phyloP scores from a whole-genome alignment of 2,888 invertebrate species.

The Nymphalis c-album region DNA sequence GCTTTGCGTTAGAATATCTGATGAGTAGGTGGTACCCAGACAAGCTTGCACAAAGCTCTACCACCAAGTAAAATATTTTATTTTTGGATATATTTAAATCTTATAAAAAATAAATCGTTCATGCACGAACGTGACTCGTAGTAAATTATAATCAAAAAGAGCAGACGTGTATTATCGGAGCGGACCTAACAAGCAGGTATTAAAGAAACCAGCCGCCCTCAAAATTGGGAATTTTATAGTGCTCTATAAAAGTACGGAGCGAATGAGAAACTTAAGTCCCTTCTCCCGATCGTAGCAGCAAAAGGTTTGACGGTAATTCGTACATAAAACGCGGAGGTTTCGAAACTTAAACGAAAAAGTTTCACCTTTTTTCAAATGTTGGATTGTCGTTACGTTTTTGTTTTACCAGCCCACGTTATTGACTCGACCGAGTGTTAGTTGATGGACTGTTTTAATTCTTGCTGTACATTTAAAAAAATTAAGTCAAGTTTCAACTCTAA shows the following conservation, averaged over 20 bases:
- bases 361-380: constrained; percentile 64
- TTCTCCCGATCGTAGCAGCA: constrained; percentile 48
- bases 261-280: constrained; percentile 42
- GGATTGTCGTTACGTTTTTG: constrained; percentile 53
- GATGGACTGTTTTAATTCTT: constrained; percentile 25
- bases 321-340: constrained; percentile 60
- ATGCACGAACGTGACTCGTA: not conserved
- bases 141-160: constrained; percentile 11
- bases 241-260: constrained; percentile 46
- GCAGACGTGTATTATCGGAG: constrained; percentile 21
- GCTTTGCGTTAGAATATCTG: too few relatives aligned
- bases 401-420: constrained; percentile 47
- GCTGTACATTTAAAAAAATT: not conserved
- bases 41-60: too few relatives aligned
- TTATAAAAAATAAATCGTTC: not conserved
- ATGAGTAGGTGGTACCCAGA: too few relatives aligned
- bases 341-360: constrained; percentile 64
- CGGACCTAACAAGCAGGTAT: constrained; percentile 36
- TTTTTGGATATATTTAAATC: not conserved
- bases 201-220: constrained; percentile 45
- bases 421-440: constrained; percentile 31
- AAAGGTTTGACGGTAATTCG: constrained; percentile 64
- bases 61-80: too few relatives aligned
- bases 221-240: constrained; percentile 59
- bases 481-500: not conserved